Base-by-base conservation (phyloP, 2,113 vertebrate genomes). In the Stercorarius parasiticus region DNA sequence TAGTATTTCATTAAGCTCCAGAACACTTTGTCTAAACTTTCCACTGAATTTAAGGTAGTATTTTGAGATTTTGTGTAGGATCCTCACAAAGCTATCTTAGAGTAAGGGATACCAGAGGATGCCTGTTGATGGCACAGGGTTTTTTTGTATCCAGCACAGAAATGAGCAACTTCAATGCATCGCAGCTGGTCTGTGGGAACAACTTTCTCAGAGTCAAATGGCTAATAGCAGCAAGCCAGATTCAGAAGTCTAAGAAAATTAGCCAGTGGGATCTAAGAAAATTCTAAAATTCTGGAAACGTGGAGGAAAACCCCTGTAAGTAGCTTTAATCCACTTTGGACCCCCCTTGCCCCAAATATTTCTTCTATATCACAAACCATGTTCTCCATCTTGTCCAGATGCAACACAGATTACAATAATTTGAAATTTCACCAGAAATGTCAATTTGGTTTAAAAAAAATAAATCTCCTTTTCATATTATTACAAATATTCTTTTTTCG, bases 51-150 rank as follows among this genome's bases (percentile, higher is more conserved):
- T 76, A 62, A 59, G 38, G 20, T 12, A 42, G 5, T 11, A n/a
- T 76, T 67, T 62, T 7, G 5, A 69, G 29, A n/a, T 77, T 80
- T 55, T 45, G 10, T 66, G 15, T 30, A 52, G 9, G 4, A 26
- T 76, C 8, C 34, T 36, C 26, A 52, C 18, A 52, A 36, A 88
- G 34, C 14, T 70, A 1, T 58, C 40, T 52, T 65, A 52, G 8
- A 61, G 4, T 23, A 69, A 71, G 18, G 10, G 23, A 56, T 76
- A 36, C 2, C 5, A 4, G 3, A 56, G 26, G 20, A 69, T 27
- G 20, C 9, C 12, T n/a, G 6, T 66, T 1, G 1, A 30, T 18
- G 19, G 2, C 32, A 34, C 5, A 66, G 45, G 3, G 4, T 0
- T 0, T 3, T 56, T 56, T 82, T 67, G 3, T 40, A n/a, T 29